A percentile compares a stretch with the other conserved stretches of the same genome.
phyloP scores from a whole-genome alignment of 2,797 vertebrate genomes.

The Cryptoblepharus egeriae region DNA sequence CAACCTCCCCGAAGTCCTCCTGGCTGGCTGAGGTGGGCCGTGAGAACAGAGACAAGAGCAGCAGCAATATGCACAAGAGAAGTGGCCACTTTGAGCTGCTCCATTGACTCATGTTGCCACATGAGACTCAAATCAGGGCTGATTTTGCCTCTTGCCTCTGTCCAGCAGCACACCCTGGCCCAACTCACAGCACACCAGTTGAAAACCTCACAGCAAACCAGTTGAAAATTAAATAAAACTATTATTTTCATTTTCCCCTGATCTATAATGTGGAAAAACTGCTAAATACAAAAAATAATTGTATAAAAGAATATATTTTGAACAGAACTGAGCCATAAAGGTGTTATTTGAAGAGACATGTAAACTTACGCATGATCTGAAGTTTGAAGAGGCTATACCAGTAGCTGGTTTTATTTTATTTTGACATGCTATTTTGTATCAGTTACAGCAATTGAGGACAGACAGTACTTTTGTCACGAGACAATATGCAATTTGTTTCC shows the following conservation, averaged over 20 bases:
- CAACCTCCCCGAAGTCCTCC: no score
- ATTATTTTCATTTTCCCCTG: background rate
- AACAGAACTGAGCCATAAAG: background rate
- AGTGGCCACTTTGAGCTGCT: no score
- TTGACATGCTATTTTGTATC: conserved; percentile 28
- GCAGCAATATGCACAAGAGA: no score
- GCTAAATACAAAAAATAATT: background rate
- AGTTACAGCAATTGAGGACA: conserved; percentile 34
- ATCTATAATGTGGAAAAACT: background rate
- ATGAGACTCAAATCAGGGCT: no score
- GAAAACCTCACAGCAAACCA: no score
- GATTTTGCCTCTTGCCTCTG: no score
- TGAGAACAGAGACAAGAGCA: no score
- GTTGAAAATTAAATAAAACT: no score
- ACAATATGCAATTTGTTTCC: conserved; percentile 51
- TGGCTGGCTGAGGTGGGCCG: no score
- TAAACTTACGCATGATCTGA: background rate
- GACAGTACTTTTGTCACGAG: conserved; percentile 59
- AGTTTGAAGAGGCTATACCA: rapidly evolving
- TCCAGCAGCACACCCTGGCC: no score
- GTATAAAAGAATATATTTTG: background rate
- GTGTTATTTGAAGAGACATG: background rate
- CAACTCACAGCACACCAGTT: no score
- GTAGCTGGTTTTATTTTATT: conserved; percentile 36
- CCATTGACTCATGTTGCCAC: no score